Evolutionary conservation across 2,797 vertebrate species (phyloP), one percentile per base, ranked within the genome.

Genomic region (Ataeniobius toweri): DNA sequence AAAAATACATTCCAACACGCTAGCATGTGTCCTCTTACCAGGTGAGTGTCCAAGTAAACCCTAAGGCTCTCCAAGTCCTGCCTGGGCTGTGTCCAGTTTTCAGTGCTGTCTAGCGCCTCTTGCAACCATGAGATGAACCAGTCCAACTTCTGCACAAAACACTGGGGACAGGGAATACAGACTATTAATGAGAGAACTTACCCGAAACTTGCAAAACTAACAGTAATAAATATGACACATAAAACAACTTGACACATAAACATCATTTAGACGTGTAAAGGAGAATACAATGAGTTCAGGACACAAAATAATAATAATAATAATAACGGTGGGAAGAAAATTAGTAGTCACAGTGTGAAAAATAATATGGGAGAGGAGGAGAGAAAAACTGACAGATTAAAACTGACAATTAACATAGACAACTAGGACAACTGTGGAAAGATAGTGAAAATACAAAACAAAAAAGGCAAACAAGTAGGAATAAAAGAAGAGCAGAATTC

Each of bases 41-140:
- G 95, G 94, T 99, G 98, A 78, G 97, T 99, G 94, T 99, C 97
- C 94, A 99, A 95, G 96, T 99, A 99, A 39, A 94, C 94, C 92
- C 96, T 96, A 87, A 99, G 96, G 94, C 96, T 93, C 85, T 97
- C 96, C 70, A 95, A 95, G 80, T 98, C 96, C 26, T 97, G 95
- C 89, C 95, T 97, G 78, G 98, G 98, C 77, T 97, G 97, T 16
- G 96, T 98, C 98, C 98, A 99, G 80, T 99, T 98, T 81, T 98
- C 97, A 1, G 98, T 98, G 90, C 96, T 97, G 94, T 97, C 97
- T 95, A 98, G 95, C 55, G 98, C 96, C 90, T 97, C 96, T 79
- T 97, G 96, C 92, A 99, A 94, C 98, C 98, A 99, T 73, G 84
- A 95, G 94, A 99, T 99, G 91, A 99, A 98, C 89, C 97, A 96